These are phyloP conservation scores for Ypsolopha sequella DNA, from an alignment of 2,888 invertebrate genomes.

Conservation along the genomic window DNA sequence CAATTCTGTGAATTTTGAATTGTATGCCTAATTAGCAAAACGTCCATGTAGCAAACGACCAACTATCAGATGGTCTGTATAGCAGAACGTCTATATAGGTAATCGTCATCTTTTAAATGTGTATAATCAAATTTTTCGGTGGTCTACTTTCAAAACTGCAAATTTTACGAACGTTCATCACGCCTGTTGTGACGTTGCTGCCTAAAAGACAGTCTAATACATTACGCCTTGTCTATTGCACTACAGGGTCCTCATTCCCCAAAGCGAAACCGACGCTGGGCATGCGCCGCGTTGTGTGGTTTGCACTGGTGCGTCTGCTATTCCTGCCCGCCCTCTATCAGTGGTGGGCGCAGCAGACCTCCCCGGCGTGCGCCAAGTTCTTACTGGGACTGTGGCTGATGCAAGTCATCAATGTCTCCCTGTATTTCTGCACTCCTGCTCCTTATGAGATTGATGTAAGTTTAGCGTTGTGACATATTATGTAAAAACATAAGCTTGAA, in stretches of 20 bases:
- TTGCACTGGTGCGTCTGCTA: conserved; percentile 84
- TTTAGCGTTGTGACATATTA: conserved; percentile 6
- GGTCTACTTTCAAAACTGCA: too few species aligned
- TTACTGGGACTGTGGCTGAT: conserved; percentile 83
- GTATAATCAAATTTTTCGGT: too few species aligned
- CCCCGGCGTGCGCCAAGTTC: conserved; percentile 78
- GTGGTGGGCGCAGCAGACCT: conserved; percentile 95
- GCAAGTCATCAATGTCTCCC: conserved; percentile 74
- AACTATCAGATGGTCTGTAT: too few species aligned
- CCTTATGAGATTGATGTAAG: conserved; percentile 65
- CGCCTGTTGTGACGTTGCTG: too few species aligned
- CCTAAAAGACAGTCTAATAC: too few species aligned
- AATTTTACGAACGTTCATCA: too few species aligned
- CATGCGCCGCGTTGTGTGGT: conserved; percentile 85
- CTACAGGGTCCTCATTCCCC: conserved; percentile 91
- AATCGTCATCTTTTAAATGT: too few species aligned
- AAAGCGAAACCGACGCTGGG: conserved; percentile 96
- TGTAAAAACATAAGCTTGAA: too few species aligned
- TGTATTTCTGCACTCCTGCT: conserved; percentile 63
- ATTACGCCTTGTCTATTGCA: not conserved
- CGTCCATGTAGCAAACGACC: too few species aligned
- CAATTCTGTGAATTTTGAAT: too few species aligned
- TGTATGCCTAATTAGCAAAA: too few species aligned
- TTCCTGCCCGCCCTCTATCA: conserved; percentile 86
- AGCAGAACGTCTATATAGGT: too few species aligned